Base-by-base conservation (phyloP, 92 coral and sea anemone genomes). In the Scolanthus callimorphus region DNA sequence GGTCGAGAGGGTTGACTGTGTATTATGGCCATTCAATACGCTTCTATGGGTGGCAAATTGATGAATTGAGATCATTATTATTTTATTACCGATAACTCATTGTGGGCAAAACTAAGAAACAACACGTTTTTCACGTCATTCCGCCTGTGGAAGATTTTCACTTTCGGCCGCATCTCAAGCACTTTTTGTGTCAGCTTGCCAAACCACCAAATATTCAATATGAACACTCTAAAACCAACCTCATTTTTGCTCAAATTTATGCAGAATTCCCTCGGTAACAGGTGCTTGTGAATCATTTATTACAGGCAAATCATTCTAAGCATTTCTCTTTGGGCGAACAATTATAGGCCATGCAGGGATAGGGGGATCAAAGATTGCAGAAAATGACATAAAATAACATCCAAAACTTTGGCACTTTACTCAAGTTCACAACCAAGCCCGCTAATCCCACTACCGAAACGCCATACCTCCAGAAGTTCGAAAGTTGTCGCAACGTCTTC, bases 211-310 rank as follows among this genome's bases (percentile, higher is more conserved):
- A 4, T 46, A 39, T 17, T n/a, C 10, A 59, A 30, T 22, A 37
- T 15, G 55, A 41, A 12, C 20, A 21, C 45, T 11, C 34, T 31
- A 41, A 4, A 20, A 45, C 29, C 43, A 28, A 46, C 41, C 23
- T 45, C 54, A 25, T 17, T 47, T 57, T 28, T 2, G 31, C 57
- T 43, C 49, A 83, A 87, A 82, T 83, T 83, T 83, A 87, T 87
- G 63, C 96, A 87, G 67, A 79, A 63, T 63, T 57, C 68, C 39
- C 51, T 57, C 41, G 49, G 53, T 50, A 71, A 80, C 96, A 87
- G 96, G 96, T 87, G 96, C 67, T 65, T 45, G 34, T 87, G 55
- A 87, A 87, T 87, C 80, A 87, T 87, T 87, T 87, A 87, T 87
- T 63, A 84, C 77, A 53, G 63, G 74, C 78, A 78, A 82, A 87